phyloP scores from a whole-genome alignment of 2,113 vertebrate species.

The Grammomys dolichurus region DNA sequence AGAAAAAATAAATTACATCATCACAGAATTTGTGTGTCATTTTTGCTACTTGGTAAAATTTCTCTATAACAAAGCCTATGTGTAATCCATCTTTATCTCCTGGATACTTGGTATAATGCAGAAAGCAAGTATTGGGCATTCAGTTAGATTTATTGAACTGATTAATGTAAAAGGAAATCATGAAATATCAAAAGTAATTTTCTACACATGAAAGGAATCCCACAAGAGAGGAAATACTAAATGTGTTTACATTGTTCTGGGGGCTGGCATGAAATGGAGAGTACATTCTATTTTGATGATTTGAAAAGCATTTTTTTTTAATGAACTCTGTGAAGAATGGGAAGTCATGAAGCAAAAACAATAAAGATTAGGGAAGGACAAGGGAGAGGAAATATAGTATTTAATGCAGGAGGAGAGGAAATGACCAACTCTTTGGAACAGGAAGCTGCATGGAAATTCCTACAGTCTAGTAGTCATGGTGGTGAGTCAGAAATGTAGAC shows the following conservation, averaged over 20 bases:
- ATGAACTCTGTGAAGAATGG: neutral
- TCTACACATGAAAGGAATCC: neutral
- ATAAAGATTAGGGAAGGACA: neutral
- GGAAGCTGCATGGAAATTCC: neutral
- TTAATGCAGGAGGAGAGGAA: neutral
- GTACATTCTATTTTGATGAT: neutral
- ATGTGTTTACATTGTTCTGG: neutral
- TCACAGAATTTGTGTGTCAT: neutral
- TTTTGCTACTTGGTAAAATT: neutral
- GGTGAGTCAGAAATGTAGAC: neutral
- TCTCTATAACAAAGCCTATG: neutral
- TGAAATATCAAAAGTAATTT: slow-evolving; percentile 15
- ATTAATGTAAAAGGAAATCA: neutral
- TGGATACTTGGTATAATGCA: neutral
- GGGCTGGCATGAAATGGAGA: neutral
- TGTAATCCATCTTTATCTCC: neutral
- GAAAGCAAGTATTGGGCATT: neutral
- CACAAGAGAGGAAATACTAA: neutral
- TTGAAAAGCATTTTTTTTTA: neutral
- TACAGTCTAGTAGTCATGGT: neutral
- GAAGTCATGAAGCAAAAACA: neutral
- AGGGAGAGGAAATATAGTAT: neutral
- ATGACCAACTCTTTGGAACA: neutral
- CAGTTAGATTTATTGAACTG: neutral
- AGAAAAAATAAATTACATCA: neutral